These are phyloP conservation scores for Xenentodon cancila DNA, from an alignment of 2,797 vertebrate species.

Conservation along the genomic window DNA sequence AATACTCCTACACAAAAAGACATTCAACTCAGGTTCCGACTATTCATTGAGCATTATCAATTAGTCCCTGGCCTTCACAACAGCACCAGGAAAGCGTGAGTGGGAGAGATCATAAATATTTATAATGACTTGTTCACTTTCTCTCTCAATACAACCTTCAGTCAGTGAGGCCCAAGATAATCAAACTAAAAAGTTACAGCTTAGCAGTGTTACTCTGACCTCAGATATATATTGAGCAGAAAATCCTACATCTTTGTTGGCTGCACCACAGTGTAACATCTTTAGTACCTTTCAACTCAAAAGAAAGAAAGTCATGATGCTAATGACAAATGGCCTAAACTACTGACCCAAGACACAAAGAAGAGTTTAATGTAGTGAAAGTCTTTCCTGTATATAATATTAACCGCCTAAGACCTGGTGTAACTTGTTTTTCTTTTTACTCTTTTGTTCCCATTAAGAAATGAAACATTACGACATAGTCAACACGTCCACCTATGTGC, in stretches of 20 bases:
- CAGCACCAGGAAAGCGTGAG: constrained; percentile 50
- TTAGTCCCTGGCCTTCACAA: constrained; percentile 45
- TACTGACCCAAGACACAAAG: background rate
- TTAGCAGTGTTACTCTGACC: constrained; percentile 45
- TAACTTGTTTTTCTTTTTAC: too few relatives aligned
- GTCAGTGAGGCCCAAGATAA: constrained; percentile 36
- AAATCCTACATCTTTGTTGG: constrained; percentile 28
- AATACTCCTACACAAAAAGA: constrained; percentile 16
- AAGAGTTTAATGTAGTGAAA: background rate
- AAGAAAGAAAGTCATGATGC: background rate
- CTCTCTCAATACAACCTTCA: constrained; percentile 43
- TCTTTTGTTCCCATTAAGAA: too few relatives aligned
- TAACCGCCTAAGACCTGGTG: background rate
- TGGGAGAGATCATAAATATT: constrained; percentile 55
- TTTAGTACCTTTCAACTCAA: constrained; percentile 1
- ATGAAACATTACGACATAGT: too few relatives aligned
- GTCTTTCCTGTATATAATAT: constrained; percentile 2
- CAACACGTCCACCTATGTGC: too few relatives aligned
- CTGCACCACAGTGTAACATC: background rate
- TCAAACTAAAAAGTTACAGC: constrained; percentile 53
- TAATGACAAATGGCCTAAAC: constrained; percentile 29
- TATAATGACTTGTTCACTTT: constrained; percentile 42
- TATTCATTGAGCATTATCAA: constrained; percentile 32
- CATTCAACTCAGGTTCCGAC: constrained; percentile 25
- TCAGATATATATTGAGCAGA: constrained; percentile 2